Evolutionary conservation across 2,113 vertebrate genomes (phyloP).

Genomic region (Riparia riparia): DNA sequence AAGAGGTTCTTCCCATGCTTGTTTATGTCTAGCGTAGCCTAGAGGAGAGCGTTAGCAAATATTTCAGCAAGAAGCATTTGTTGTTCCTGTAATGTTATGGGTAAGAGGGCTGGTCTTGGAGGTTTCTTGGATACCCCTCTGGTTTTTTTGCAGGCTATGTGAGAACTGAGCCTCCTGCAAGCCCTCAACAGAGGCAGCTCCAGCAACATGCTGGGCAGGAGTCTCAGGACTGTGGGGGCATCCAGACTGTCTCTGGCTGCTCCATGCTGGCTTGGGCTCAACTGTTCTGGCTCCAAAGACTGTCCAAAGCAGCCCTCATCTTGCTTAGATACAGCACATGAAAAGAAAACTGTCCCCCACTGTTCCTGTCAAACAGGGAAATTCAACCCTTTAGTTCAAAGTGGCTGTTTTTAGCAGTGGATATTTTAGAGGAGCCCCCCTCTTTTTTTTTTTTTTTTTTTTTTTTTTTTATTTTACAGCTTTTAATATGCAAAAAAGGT

Average conservation of each 20-base stretch:
- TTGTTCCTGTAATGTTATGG: neutral
- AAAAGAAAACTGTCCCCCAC: neutral
- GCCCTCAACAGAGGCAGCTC: accelerated
- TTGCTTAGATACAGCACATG: neutral
- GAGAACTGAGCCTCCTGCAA: neutral
- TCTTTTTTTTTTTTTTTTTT: no score
- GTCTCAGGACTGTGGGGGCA: neutral
- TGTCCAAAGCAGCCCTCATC: neutral
- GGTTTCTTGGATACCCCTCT: accelerated
- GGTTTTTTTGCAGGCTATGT: neutral
- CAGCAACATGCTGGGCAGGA: neutral
- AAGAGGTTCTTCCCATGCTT: neutral
- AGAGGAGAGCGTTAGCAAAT: neutral
- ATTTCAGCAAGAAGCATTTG: neutral
- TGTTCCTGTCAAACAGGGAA: neutral
- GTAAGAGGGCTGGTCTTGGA: neutral
- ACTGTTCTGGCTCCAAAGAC: neutral
- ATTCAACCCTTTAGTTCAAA: neutral
- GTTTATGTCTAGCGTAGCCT: neutral
- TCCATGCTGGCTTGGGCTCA: accelerated
- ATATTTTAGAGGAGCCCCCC: neutral
- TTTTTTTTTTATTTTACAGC: neutral
- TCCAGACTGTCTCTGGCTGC: accelerated
- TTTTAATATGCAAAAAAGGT: neutral
- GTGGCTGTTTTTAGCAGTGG: neutral